Percentiles rank a stretch among this genome's conserved stretches.
phyloP scores from a whole-genome alignment of 2,888 invertebrate genomes.

The Sarcophaga variegata region DNA sequence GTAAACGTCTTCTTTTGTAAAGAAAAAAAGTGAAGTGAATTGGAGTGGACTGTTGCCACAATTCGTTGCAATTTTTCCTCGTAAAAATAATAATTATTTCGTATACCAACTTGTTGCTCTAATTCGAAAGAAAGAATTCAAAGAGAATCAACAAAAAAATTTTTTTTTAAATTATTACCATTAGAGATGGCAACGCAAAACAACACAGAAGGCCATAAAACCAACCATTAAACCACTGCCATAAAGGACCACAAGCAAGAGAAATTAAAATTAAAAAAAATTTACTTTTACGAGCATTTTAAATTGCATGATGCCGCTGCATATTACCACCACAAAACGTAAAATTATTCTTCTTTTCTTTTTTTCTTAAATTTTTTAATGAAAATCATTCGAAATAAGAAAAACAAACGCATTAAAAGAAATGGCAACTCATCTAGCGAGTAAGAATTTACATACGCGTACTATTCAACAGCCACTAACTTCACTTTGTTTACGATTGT shows the following conservation, averaged over 20 bases:
- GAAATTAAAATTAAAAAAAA: not conserved
- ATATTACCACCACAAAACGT: not conserved
- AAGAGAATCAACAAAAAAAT: too few species aligned
- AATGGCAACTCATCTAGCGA: not conserved
- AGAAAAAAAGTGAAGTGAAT: too few species aligned
- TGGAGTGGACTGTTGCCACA: not conserved
- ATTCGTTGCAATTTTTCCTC: not conserved
- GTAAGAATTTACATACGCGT: not conserved
- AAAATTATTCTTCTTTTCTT: not conserved
- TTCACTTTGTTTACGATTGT: conserved; percentile 22
- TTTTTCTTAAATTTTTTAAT: not conserved
- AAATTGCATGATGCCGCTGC: too few species aligned
- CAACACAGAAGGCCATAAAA: not conserved
- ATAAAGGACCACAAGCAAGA: not conserved
- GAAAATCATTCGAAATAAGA: not conserved
- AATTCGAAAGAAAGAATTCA: not conserved
- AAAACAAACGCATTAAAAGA: not conserved
- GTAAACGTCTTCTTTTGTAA: too few species aligned
- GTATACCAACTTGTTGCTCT: not conserved
- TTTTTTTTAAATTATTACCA: not conserved
- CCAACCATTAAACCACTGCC: not conserved
- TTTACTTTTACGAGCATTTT: not conserved
- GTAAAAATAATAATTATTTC: not conserved
- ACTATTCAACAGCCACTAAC: not conserved
- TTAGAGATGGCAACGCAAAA: not conserved